phyloP scores from a whole-genome alignment of 2,797 vertebrate species.

The Poecilia wingei region DNA sequence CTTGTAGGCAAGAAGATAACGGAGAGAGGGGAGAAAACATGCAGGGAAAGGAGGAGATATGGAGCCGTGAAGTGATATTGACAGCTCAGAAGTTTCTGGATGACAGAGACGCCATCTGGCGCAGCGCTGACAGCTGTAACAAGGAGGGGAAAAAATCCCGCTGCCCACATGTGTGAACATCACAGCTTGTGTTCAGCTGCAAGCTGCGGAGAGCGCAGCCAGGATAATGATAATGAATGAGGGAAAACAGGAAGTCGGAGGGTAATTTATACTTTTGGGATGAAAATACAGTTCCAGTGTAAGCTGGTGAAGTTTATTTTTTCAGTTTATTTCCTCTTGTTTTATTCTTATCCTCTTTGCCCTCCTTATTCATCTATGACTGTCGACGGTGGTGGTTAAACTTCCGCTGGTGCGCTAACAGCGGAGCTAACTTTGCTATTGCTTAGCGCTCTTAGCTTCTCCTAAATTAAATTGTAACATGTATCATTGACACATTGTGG shows the following conservation, averaged over 20 bases:
- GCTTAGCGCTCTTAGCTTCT: too few species aligned
- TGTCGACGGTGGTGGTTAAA: too few species aligned
- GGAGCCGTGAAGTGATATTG: slow-evolving; percentile 35
- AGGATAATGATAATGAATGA: slow-evolving; percentile 39
- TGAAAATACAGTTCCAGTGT: slow-evolving; percentile 26
- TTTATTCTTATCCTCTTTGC: background rate
- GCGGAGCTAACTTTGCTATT: too few species aligned
- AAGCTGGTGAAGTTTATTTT: slow-evolving; percentile 49
- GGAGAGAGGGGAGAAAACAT: slow-evolving; percentile 21
- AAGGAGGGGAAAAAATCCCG: background rate
- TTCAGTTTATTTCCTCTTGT: slow-evolving; percentile 16
- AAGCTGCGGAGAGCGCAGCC: slow-evolving; percentile 28
- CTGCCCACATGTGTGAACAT: slow-evolving; percentile 44
- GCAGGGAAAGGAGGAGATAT: slow-evolving; percentile 21
- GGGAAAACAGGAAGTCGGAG: slow-evolving; percentile 24
- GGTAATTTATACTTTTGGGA: slow-evolving; percentile 54
- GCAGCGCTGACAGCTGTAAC: slow-evolving; percentile 23
- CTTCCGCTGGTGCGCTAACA: too few species aligned
- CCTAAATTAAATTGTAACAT: too few species aligned
- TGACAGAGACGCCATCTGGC: slow-evolving; percentile 50
- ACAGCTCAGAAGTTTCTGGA: slow-evolving; percentile 47
- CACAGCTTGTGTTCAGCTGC: slow-evolving; percentile 30
- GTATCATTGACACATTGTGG: too few species aligned
- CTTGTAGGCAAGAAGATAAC: slow-evolving; percentile 51
- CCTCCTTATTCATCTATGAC: background rate